phyloP scores from a whole-genome alignment of 2,797 vertebrate genomes.

The Microcaecilia unicolor region DNA sequence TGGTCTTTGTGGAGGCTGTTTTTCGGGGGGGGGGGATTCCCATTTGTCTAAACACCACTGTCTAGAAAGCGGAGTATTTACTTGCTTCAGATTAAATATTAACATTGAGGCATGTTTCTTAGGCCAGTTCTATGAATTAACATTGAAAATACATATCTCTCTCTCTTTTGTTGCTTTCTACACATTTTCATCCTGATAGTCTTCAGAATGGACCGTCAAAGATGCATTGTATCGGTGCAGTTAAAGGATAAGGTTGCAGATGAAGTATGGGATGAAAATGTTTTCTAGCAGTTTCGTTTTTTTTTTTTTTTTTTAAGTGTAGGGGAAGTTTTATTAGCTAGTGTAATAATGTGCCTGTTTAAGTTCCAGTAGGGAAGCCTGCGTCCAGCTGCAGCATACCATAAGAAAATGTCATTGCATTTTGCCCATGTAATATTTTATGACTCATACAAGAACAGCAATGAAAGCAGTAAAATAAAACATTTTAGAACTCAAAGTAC shows the following conservation, averaged over 20 bases:
- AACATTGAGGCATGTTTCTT: constrained; percentile 40
- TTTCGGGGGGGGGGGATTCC: constrained; percentile 21
- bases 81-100: constrained; percentile 46
- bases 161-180: neutral
- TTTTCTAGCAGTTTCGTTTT: too few relatives aligned
- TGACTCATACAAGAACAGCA: neutral
- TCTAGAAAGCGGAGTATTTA: constrained; percentile 46
- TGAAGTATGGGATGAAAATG: too few relatives aligned
- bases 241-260: constrained; percentile 26
- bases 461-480: constrained; percentile 7
- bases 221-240: constrained; percentile 27
- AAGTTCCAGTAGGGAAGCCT: constrained; percentile 15
- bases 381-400: neutral
- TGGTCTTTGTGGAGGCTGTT: constrained; percentile 35
- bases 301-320: too few relatives aligned
- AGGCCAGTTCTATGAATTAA: constrained; percentile 44
- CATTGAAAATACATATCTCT: constrained; percentile 25
- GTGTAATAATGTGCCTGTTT: neutral
- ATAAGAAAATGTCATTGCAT: constrained; percentile 8
- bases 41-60: constrained; percentile 46
- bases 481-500: constrained; percentile 6
- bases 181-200: too few relatives aligned
- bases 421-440: constrained; percentile 8
- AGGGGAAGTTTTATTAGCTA: constrained; percentile 7
- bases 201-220: too few relatives aligned